Evolutionary conservation across 1,140 invertebrate species (phyloP), one percentile per base, ranked within the genome.

Genomic region (Pseudomyrmex sp.): DNA sequence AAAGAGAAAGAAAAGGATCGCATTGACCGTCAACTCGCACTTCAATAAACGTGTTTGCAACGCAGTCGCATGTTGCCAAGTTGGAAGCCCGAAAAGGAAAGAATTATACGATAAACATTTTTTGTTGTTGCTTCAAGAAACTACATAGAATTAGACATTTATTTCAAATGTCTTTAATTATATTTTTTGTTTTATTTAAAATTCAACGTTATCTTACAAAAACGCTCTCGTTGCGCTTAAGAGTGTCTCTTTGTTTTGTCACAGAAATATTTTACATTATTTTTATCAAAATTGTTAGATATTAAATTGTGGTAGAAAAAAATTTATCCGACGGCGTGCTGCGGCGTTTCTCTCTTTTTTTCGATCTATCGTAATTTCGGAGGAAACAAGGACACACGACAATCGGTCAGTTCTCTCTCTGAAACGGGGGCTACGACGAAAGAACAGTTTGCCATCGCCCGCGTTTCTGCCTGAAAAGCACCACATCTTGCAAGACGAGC

Each of bases 401-500:
- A 69, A 61, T 50, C 77, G 54, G n/a, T 48, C 35, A 13, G 50
- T 65, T 46, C 26, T 0, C 50, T 65, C 20, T 44, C 76, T 69
- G 70, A 74, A 52, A 70, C 35, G 5, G 35, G 20, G 2, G 48
- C 56, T 10, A 48, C 56, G 85, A 85, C 75, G 83, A 87, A 88
- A 85, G 75, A 75, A 66, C 85, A 62, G 59, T 73, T 85, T 54
- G 48, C 50, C 62, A 68, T 86, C 59, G 54, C 56, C n/a, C 20
- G 62, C 61, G 1, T 52, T 35, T 15, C n/a, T 15, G 10, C 2
- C 73, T 76, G 77, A 77, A 65, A 61, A 70, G 5, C 15, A 13
- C 56, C 79, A 79, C 9, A 86, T 84, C 62, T 62, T 61, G 35
- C 62, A 84, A 68, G 62, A 86, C 35, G 54, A n/a, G 18, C 66